Evolutionary conservation across 2,888 invertebrate genomes (phyloP).

Genomic region (Apodemia zela): DNA sequence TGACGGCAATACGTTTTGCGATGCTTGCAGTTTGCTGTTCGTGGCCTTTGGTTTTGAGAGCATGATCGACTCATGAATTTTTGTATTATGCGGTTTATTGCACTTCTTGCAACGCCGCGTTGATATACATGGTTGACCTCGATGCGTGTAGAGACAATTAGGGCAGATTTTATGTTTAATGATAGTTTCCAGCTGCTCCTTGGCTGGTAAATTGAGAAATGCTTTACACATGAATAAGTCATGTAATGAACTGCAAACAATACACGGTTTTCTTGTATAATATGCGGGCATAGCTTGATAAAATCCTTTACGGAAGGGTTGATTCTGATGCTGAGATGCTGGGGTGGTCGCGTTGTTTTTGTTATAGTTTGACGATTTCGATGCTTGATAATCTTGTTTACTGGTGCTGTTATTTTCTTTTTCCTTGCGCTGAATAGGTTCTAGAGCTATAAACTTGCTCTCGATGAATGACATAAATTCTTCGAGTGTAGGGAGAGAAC

Average conservation of each 20-base stretch:
- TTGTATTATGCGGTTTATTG: slow-evolving; percentile 4
- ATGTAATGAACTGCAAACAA: neutral
- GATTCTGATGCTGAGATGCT: neutral
- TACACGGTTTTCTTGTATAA: neutral
- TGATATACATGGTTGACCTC: neutral
- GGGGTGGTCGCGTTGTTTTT: neutral
- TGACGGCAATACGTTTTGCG: neutral
- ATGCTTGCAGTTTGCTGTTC: neutral
- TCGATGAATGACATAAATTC: too few relatives aligned
- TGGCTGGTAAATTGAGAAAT: too few relatives aligned
- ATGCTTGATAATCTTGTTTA: too few relatives aligned
- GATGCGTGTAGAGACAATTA: too few relatives aligned
- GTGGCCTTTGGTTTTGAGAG: neutral
- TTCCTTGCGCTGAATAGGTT: too few relatives aligned
- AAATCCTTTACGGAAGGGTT: neutral
- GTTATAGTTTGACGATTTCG: too few relatives aligned
- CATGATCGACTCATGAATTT: too few relatives aligned
- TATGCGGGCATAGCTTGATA: neutral
- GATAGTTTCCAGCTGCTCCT: neutral
- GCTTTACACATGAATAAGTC: neutral
- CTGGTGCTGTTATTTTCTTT: too few relatives aligned
- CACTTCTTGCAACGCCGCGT: slow-evolving; percentile 6
- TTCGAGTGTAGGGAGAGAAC: too few relatives aligned
- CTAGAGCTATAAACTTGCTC: too few relatives aligned
- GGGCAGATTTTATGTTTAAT: too few relatives aligned